Evolutionary conservation across 2,797 vertebrate genomes (phyloP).

Genomic region (Tapirus indicus): DNA sequence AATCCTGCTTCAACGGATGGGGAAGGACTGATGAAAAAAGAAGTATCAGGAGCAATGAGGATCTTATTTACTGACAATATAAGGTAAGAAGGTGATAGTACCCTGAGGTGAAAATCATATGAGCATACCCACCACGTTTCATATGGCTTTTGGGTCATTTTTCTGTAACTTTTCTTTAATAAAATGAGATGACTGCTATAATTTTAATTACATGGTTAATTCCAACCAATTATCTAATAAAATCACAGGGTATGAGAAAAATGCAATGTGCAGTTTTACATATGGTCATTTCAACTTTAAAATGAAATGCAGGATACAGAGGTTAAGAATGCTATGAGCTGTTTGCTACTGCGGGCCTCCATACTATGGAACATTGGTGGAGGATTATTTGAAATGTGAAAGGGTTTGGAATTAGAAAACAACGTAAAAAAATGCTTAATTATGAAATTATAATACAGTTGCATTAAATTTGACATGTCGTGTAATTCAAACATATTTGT

Average conservation of each 20-base stretch:
- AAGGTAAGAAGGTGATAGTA: neutral
- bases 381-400: conserved; percentile 21
- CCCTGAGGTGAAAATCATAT: neutral
- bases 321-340: neutral
- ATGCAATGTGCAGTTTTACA: neutral
- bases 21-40: neutral
- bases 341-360: neutral
- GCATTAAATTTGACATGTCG: neutral
- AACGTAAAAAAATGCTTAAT: conserved; percentile 66
- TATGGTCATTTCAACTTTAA: conserved; percentile 31
- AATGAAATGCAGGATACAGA: neutral
- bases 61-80: neutral
- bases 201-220: conserved; percentile 68
- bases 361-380: neutral
- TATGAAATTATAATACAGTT: conserved; percentile 17
- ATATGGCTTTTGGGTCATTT: neutral
- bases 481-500: neutral
- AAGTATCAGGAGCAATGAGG: neutral
- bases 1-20: neutral
- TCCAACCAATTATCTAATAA: conserved; percentile 65
- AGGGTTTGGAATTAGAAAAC: conserved; percentile 50
- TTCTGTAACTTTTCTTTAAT: conserved; percentile 35
- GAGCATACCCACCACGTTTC: neutral
- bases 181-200: neutral
- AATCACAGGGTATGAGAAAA: conserved; percentile 63